These are phyloP conservation scores for Eupithecia abbreviata DNA, from an alignment of 2,888 invertebrate species.

Conservation along the genomic window DNA sequence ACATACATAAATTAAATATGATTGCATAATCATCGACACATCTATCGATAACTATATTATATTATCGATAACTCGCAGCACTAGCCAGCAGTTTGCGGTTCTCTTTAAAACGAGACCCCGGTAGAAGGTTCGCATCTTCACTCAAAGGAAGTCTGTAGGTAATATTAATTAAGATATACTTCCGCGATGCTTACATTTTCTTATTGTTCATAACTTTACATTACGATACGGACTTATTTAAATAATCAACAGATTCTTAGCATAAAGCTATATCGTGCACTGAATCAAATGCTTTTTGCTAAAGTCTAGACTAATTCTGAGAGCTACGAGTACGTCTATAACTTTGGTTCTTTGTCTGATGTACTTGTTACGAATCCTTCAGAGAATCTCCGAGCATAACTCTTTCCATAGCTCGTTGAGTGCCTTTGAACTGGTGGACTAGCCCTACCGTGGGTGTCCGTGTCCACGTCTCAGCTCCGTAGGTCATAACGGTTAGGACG, in stretches of 20 bases:
- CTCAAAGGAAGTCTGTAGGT: constrained; percentile 35
- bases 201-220: background rate
- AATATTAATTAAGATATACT: constrained; percentile 30
- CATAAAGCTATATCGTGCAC: no score
- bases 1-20: background rate
- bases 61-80: constrained; percentile 30
- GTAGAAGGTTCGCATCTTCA: constrained; percentile 31
- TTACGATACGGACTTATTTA: background rate
- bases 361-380: no score
- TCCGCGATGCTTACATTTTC: constrained; percentile 17
- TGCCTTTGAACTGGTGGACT: no score
- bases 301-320: no score
- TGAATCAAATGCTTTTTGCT: no score
- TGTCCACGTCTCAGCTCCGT: no score
- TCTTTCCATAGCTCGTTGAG: no score
- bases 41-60: background rate
- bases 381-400: no score
- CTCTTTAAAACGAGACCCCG: constrained; percentile 16
- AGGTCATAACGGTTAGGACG: no score
- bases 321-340: no score
- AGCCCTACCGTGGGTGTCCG: no score
- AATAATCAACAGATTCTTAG: background rate
- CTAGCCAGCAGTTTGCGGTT: constrained; percentile 14
- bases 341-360: no score
- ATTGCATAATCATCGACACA: background rate